phyloP scores from a whole-genome alignment of 2,888 invertebrate genomes.

The Cephus sareptanus region DNA sequence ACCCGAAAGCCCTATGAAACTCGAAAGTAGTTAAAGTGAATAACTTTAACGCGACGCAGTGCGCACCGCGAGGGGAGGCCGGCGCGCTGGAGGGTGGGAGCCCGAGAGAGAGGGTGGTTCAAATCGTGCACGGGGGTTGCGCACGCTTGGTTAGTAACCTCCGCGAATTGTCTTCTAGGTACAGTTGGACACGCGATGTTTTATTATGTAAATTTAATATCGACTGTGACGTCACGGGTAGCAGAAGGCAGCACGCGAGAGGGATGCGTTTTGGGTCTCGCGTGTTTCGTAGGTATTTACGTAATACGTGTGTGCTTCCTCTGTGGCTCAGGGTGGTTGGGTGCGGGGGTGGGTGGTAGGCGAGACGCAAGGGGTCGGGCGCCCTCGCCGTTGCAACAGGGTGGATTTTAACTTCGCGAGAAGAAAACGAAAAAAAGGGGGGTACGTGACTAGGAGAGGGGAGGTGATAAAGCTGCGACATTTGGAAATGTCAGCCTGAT shows the following conservation, averaged over 20 bases:
- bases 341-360: not conserved
- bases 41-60: constrained; percentile 31
- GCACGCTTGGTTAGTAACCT: constrained; percentile 4
- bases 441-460: not conserved
- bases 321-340: not conserved
- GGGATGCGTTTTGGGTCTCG: constrained; percentile 1
- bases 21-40: constrained; percentile 41
- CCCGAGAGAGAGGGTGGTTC: not conserved
- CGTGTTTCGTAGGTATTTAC: not conserved
- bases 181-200: constrained; percentile 35
- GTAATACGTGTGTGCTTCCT: not conserved
- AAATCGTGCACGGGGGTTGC: not conserved
- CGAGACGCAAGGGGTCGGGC: not conserved
- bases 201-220: constrained; percentile 61
- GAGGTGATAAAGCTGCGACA: constrained; percentile 33
- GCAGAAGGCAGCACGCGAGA: constrained; percentile 16
- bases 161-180: constrained; percentile 2
- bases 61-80: constrained; percentile 17
- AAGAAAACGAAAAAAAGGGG: not conserved
- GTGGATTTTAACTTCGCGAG: constrained; percentile 4
- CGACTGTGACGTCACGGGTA: constrained; percentile 39
- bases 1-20: constrained; percentile 25
- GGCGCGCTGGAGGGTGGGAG: not conserved
- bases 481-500: constrained; percentile 52
- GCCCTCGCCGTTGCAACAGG: not conserved